phyloP scores from a whole-genome alignment of 2,797 vertebrate species.

The Hoplostethus mediterraneus region DNA sequence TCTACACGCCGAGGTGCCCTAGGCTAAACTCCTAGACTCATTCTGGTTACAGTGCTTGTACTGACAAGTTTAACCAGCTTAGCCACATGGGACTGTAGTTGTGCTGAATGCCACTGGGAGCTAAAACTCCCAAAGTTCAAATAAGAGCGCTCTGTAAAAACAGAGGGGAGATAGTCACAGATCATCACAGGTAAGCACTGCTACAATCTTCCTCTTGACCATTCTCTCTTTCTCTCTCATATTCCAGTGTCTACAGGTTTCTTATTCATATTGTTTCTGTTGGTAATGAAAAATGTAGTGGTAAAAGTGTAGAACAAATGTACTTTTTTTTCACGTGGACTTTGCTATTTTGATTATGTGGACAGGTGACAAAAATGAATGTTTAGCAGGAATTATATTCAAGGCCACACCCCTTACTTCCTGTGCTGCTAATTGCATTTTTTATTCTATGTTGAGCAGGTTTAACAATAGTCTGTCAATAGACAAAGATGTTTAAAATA shows the following conservation, averaged over 20 bases:
- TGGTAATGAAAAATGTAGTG: not conserved
- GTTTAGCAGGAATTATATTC: not conserved
- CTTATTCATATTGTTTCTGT: not conserved
- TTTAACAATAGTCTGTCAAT: too few species aligned
- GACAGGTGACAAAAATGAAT: not conserved
- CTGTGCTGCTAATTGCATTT: too few species aligned
- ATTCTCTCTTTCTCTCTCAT: not conserved
- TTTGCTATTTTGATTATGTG: too few species aligned
- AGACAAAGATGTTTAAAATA: too few species aligned
- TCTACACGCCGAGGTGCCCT: not conserved
- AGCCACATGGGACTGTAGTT: not conserved
- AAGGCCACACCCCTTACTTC: not conserved
- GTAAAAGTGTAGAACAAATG: not conserved
- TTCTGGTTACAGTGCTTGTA: constrained; percentile 42
- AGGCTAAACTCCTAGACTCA: not conserved
- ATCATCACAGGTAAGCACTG: constrained; percentile 52
- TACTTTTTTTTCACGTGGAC: too few species aligned
- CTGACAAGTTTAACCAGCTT: constrained; percentile 65
- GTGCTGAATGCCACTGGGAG: not conserved
- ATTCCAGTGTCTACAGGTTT: not conserved
- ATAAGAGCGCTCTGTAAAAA: constrained; percentile 24
- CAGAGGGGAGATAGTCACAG: constrained; percentile 9
- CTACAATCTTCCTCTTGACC: constrained; percentile 4
- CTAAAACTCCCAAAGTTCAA: constrained; percentile 7
- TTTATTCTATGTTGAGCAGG: too few species aligned